phyloP scores from a whole-genome alignment of 92 coral and sea anemone species.

The Muricea muricata region DNA sequence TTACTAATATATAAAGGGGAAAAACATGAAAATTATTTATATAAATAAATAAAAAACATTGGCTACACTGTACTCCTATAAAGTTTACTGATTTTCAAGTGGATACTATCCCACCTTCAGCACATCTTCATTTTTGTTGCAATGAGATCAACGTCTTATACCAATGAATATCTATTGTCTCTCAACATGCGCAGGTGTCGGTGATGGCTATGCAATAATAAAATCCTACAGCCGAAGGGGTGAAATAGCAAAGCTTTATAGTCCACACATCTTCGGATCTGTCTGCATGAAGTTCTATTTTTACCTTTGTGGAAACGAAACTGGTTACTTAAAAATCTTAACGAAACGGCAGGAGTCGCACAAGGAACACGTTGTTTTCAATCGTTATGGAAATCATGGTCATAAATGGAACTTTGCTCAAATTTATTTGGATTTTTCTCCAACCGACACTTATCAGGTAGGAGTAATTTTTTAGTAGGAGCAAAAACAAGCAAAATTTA shows the following conservation, averaged over 20 bases:
- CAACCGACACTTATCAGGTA: conserved; percentile 1
- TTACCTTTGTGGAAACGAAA: background rate
- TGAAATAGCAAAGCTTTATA: background rate
- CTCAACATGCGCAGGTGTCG: too few species aligned
- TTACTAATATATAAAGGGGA: too few species aligned
- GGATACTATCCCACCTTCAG: too few species aligned
- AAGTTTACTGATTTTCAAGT: too few species aligned
- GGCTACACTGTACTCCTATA: too few species aligned
- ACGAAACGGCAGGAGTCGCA: background rate
- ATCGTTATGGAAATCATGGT: conserved; percentile 12
- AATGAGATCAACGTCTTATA: too few species aligned
- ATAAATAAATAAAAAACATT: too few species aligned
- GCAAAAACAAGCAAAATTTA: too few species aligned
- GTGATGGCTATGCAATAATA: background rate
- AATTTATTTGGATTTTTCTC: background rate
- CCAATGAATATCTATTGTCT: too few species aligned
- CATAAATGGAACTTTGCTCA: conserved; percentile 10
- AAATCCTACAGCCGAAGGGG: background rate
- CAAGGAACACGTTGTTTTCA: background rate
- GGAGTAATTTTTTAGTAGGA: too few species aligned
- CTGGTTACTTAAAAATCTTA: conserved; percentile 1
- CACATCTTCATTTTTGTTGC: too few species aligned
- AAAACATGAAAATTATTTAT: too few species aligned
- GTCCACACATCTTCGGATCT: background rate
- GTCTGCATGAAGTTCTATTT: conserved; percentile 24